Evolutionary conservation across 2,113 vertebrate genomes (phyloP).

Genomic region (Chaetodon auriga): DNA sequence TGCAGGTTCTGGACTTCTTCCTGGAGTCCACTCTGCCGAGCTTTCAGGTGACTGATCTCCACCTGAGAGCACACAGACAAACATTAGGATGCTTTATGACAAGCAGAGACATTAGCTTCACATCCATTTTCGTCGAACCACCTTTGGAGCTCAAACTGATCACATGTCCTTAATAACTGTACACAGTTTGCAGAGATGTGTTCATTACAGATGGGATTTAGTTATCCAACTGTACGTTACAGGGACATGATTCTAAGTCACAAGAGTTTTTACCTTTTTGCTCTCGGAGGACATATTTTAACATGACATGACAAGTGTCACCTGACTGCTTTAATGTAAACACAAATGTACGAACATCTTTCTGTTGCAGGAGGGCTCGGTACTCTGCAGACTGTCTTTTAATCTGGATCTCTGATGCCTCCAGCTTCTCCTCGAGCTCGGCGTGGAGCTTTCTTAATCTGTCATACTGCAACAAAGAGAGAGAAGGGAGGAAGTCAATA

Average conservation of each 20-base stretch:
- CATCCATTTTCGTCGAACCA: not conserved
- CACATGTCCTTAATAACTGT: not conserved
- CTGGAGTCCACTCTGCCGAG: conserved; percentile 91
- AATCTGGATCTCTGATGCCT: conserved; percentile 94
- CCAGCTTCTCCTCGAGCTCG: conserved; percentile 95
- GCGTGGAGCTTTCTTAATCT: conserved; percentile 88
- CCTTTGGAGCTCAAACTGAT: not conserved
- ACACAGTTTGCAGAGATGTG: not conserved
- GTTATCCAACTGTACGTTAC: not conserved
- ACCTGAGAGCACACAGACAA: conserved; percentile 84
- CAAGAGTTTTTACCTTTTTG: not conserved
- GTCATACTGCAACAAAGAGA: conserved; percentile 87
- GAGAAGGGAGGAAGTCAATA: conserved; percentile 1
- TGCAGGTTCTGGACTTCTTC: conserved; percentile 93
- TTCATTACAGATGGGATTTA: not conserved
- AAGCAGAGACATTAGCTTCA: not conserved
- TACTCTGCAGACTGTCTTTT: conserved; percentile 93
- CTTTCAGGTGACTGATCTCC: conserved; percentile 96
- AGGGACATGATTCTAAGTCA: not conserved
- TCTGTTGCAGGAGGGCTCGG: conserved; percentile 92
- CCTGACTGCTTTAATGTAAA: not conserved
- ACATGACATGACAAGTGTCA: no score
- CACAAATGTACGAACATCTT: conserved; percentile 86
- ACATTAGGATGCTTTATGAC: not conserved
- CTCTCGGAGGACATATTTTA: no score